Evolutionary conservation across 2,888 invertebrate genomes (phyloP), one percentile per base, ranked within the genome.

Genomic region (Cordilura impudica): DNA sequence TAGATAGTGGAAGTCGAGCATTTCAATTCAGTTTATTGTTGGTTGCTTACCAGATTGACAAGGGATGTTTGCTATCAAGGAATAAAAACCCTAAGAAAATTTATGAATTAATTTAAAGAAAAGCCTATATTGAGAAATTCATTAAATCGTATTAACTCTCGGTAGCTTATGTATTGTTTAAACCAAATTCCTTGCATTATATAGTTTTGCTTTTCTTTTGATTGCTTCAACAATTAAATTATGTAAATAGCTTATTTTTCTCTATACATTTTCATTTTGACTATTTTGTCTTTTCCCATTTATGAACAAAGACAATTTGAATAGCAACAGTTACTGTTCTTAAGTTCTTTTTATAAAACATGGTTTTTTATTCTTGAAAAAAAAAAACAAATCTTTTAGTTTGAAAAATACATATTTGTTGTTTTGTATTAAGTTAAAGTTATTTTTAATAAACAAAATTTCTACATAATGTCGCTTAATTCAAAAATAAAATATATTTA

Each of bases 371-470:
- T 45, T 5, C 4, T 43, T 45, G 21, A 16, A 60, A 43, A 31
- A 53, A 12, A 10, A 26, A 47, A n/a, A 63, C 1, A 19, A 21
- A 14, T 43, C 16, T 16, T 16, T 31, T 49, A 35, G 35, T 21
- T 49, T 49, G 29, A 31, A 31, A 21, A 49, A n/a, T 47, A 49
- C 29, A 21, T 35, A n/a, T 29, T 39, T 35, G 54, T 39, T 35
- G 54, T 56, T 49, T 49, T 58, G 35, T 69, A 19, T 45, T 70
- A 70, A 70, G 45, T 31, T 76, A 70, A 76, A 76, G 63, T 73
- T 39, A 61, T 53, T 66, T 67, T 35, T 23, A 61, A 54, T 19
- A 39, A 10, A 43, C 53, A 70, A 8, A 8, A 21, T 16, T 60
- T 61, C 39, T 10, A 29, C 12, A 31, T 45, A 29, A 14, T n/a